A percentile compares a stretch with the other conserved stretches of the same genome.
Evolutionary conservation across 2,888 invertebrate genomes (phyloP).

Genomic region (Aleiodes alternator): DNA sequence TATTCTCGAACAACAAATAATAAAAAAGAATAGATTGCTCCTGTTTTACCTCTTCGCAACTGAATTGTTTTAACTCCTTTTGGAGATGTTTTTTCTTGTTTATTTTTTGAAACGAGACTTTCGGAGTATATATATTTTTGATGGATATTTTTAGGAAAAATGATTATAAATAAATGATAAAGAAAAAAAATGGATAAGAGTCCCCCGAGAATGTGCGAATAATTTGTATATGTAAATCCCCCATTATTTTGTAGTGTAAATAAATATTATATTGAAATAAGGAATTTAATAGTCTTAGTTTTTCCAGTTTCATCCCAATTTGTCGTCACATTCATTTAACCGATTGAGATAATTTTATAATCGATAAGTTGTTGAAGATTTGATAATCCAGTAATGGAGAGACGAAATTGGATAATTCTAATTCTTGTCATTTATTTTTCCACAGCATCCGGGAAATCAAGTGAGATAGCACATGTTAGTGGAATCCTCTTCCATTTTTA

Average conservation of each 20-base stretch:
- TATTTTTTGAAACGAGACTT: neutral
- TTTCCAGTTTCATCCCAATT: neutral
- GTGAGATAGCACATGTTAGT: no score
- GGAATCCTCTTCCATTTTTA: no score
- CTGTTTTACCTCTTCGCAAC: no score
- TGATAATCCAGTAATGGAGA: no score
- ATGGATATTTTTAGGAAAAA: neutral
- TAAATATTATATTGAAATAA: constrained; percentile 72
- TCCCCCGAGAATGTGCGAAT: constrained; percentile 7
- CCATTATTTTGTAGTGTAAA: constrained; percentile 74
- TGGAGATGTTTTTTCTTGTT: constrained; percentile 4
- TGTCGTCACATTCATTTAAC: neutral
- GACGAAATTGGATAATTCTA: no score
- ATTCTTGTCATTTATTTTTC: no score
- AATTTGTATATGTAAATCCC: constrained; percentile 61
- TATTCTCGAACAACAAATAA: no score
- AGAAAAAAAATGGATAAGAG: neutral
- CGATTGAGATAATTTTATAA: no score
- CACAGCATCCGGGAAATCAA: no score
- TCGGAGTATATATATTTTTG: constrained; percentile 7
- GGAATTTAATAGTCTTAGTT: neutral
- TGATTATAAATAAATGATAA: neutral
- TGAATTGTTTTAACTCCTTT: neutral
- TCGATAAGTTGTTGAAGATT: no score
- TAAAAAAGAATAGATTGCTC: no score